These are phyloP conservation scores for Drosophila persimilis DNA, from an alignment of 1,140 invertebrate genomes.

Conservation along the genomic window DNA sequence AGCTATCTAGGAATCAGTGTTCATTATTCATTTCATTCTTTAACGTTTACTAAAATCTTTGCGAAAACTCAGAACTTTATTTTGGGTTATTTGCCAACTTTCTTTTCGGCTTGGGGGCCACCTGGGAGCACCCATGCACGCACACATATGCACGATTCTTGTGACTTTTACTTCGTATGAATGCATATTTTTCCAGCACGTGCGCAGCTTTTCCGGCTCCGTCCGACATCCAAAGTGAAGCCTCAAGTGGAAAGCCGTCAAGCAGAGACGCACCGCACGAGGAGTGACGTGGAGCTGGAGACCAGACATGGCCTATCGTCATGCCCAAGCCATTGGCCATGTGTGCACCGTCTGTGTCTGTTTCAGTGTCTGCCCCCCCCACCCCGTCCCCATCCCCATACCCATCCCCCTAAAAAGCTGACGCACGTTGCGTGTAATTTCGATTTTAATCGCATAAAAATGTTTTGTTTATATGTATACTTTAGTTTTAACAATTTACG, in stretches of 20 bases:
- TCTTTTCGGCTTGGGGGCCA: conserved; percentile 2
- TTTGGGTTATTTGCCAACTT: not conserved
- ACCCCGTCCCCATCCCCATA: not conserved
- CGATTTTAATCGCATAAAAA: conserved; percentile 81
- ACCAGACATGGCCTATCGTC: conserved; percentile 41
- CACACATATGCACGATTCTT: conserved; percentile 6
- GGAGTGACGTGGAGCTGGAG: conserved; percentile 8
- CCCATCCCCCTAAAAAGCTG: conserved; percentile 35
- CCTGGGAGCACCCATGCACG: conserved; percentile 4
- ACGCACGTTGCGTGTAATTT: conserved; percentile 81
- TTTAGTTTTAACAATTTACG: conserved; percentile 81
- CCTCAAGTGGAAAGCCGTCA: conserved; percentile 39
- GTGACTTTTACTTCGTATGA: conserved; percentile 23
- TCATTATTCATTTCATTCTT: too few relatives aligned
- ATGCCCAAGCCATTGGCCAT: conserved; percentile 47
- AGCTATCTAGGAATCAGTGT: too few relatives aligned
- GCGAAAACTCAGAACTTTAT: too few relatives aligned
- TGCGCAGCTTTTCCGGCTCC: conserved; percentile 74
- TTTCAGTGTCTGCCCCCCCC: not conserved
- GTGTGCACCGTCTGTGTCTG: conserved; percentile 34
- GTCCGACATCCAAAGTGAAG: conserved; percentile 22
- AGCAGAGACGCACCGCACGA: conserved; percentile 33
- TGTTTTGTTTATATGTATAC: conserved; percentile 82
- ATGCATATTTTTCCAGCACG: conserved; percentile 79
- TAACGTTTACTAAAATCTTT: too few relatives aligned